These are phyloP conservation scores for Serilophus lunatus DNA, from an alignment of 2,113 vertebrate species.

Conservation along the genomic window DNA sequence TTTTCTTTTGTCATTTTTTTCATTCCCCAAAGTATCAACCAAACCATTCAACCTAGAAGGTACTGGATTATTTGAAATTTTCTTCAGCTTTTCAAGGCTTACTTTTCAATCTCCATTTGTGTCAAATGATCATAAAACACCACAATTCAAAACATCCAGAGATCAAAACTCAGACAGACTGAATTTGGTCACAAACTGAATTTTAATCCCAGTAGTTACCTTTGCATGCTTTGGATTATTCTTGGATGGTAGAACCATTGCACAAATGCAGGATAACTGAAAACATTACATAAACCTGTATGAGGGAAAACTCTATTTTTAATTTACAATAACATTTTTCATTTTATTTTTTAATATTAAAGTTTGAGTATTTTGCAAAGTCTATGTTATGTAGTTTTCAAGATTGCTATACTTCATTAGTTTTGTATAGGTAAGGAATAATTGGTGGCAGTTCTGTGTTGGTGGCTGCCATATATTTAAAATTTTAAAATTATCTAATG, in stretches of 20 bases:
- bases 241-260: neutral
- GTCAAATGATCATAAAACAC: neutral
- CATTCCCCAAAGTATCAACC: rapidly evolving
- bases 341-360: neutral
- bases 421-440: neutral
- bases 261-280: neutral
- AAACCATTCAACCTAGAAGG: rapidly evolving
- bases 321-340: neutral
- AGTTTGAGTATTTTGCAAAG: neutral
- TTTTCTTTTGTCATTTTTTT: no score
- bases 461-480: neutral
- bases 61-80: neutral
- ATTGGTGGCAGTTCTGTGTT: neutral
- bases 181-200: neutral
- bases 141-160: neutral
- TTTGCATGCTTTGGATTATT: neutral
- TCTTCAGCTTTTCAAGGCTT: neutral
- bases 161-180: neutral
- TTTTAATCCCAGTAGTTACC: neutral
- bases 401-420: neutral
- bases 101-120: neutral
- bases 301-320: neutral
- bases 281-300: neutral
- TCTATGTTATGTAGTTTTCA: neutral
- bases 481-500: neutral